Conservation (phyloP, 2,113 vertebrate species). For the Chinchilla lanigera region DNA sequence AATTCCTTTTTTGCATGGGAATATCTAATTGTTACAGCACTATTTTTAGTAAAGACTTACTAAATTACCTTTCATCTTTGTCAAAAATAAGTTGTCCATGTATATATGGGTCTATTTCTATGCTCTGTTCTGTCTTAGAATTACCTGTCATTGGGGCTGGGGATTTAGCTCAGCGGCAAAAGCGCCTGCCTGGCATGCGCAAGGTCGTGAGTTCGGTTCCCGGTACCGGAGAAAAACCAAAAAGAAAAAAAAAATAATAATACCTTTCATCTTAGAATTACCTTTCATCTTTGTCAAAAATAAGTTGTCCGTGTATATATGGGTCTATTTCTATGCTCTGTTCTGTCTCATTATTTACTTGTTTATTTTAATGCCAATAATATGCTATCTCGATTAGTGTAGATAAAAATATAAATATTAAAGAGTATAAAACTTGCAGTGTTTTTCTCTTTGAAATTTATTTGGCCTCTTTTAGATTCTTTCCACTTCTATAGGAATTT, state of each 20-base stretch:
- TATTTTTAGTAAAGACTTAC: constrained; percentile 9
- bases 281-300: neutral
- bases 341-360: neutral
- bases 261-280: neutral
- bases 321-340: neutral
- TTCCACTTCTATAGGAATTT: neutral
- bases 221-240: too few relatives aligned
- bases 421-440: neutral
- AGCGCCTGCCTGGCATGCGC: too few relatives aligned
- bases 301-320: neutral
- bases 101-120: neutral
- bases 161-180: too few relatives aligned
- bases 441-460: neutral
- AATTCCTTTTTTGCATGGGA: neutral
- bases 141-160: too few relatives aligned
- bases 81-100: neutral
- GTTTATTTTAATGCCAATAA: neutral
- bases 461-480: neutral
- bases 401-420: constrained; percentile 42
- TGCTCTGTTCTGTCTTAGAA: neutral
- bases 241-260: too few relatives aligned
- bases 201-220: too few relatives aligned
- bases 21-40: neutral
- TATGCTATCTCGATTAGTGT: neutral
- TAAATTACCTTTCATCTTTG: neutral